Conservation (phyloP, 2,797 vertebrate genomes). For the Chelon auratus region DNA sequence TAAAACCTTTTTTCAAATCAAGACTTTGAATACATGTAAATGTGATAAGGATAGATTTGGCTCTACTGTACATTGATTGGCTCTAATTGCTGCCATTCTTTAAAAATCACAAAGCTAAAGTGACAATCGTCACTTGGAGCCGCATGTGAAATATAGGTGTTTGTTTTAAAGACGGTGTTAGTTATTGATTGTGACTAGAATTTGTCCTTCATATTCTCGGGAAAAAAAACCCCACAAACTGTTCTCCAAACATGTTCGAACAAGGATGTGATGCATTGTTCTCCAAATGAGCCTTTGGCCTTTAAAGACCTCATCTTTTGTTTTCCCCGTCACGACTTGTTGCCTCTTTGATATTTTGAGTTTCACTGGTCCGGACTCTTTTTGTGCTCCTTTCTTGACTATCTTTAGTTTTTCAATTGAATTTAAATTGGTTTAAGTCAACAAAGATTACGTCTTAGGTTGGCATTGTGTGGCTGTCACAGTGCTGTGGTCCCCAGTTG, state of each 20-base stretch:
- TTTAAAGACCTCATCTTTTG: slow-evolving; percentile 2
- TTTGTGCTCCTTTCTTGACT: not conserved
- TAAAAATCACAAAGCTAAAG: not conserved
- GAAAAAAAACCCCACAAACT: not conserved
- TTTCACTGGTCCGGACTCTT: not conserved
- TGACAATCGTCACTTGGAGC: not conserved
- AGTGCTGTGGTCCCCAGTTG: not conserved
- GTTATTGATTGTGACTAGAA: slow-evolving; percentile 4
- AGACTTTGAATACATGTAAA: not conserved
- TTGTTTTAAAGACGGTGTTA: not conserved
- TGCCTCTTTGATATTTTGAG: slow-evolving; percentile 14
- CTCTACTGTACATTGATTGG: not conserved
- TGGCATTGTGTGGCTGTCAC: not conserved
- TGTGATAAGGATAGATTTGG: not conserved
- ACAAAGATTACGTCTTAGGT: not conserved
- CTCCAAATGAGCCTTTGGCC: slow-evolving; percentile 12
- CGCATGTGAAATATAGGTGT: no score
- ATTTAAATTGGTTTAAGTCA: not conserved
- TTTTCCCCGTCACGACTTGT: slow-evolving; percentile 20
- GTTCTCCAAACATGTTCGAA: slow-evolving; percentile 7
- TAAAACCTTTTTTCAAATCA: no score
- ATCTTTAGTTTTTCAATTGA: not conserved
- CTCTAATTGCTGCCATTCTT: not conserved
- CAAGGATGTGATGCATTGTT: not conserved
- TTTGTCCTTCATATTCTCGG: slow-evolving; percentile 23